phyloP scores from a whole-genome alignment of 53 echinoderm and acorn worm species.

The Luidia sarsii region DNA sequence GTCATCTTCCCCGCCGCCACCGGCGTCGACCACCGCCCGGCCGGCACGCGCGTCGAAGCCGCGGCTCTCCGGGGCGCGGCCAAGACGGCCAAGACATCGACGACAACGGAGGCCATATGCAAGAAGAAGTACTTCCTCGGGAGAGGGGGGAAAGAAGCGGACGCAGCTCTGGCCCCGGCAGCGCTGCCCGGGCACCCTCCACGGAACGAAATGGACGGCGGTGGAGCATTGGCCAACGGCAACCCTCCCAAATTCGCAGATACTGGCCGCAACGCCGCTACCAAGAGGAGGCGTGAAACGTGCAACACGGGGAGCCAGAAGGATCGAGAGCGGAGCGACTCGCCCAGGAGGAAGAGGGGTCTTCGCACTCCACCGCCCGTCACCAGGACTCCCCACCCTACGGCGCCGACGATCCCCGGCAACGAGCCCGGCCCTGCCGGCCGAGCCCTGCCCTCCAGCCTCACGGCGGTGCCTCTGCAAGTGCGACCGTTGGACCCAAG shows the following conservation, averaged over 20 bases:
- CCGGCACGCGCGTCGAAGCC: too few species aligned
- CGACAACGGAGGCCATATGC: conserved; percentile 29
- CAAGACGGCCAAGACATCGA: too few species aligned
- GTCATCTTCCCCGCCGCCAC: too few species aligned
- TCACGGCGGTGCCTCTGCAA: conserved; percentile 36
- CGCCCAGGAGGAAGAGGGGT: not conserved
- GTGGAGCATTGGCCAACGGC: not conserved
- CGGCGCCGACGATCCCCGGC: conserved; percentile 46
- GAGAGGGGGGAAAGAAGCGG: conserved; percentile 17
- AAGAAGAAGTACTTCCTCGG: conserved; percentile 40
- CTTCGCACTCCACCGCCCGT: conserved; percentile 51
- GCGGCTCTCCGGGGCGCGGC: too few species aligned
- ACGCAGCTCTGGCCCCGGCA: too few species aligned
- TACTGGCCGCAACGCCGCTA: not conserved
- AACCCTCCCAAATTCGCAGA: not conserved
- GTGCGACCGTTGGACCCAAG: conserved; percentile 15
- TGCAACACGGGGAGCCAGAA: not conserved
- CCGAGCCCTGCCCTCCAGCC: conserved; percentile 21
- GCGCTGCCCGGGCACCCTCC: not conserved
- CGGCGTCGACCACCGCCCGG: too few species aligned
- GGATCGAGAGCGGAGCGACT: not conserved
- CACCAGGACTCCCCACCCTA: conserved; percentile 51
- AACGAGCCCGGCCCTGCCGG: conserved; percentile 11
- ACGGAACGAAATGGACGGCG: not conserved
- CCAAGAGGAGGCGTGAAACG: conserved; percentile 2